phyloP scores from a whole-genome alignment of 2,888 invertebrate species.

The Lasioglossum morio region DNA sequence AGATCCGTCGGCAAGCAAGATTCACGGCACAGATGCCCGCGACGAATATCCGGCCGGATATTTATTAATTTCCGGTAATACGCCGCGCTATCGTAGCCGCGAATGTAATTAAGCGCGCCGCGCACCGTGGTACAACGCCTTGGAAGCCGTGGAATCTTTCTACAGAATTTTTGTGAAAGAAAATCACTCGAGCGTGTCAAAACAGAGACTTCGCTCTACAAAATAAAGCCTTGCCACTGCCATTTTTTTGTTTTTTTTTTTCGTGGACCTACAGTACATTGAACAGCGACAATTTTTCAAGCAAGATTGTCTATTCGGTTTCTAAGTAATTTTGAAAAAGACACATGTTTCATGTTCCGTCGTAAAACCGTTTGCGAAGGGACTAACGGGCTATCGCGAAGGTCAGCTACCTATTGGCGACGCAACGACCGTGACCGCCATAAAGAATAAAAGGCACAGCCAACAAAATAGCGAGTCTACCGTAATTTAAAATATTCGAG shows the following conservation, averaged over 20 bases:
- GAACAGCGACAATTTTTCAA: neutral
- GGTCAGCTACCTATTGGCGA: too few relatives aligned
- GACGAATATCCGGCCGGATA: conserved; percentile 60
- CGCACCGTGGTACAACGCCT: neutral
- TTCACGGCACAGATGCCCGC: conserved; percentile 37
- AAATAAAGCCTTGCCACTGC: neutral
- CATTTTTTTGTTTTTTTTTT: too few relatives aligned
- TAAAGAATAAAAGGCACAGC: too few relatives aligned
- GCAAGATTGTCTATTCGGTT: neutral
- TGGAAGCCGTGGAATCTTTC: conserved; percentile 31
- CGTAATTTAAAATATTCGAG: too few relatives aligned
- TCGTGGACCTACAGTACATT: neutral
- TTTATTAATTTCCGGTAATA: conserved; percentile 66
- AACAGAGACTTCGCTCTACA: neutral
- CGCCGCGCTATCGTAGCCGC: neutral
- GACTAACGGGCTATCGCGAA: too few relatives aligned
- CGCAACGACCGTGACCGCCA: too few relatives aligned
- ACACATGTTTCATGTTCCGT: too few relatives aligned
- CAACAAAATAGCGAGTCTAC: too few relatives aligned
- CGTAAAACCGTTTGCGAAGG: too few relatives aligned
- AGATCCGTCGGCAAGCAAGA: conserved; percentile 23
- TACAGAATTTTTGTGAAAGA: neutral
- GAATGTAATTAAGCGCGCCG: conserved; percentile 49
- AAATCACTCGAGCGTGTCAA: neutral
- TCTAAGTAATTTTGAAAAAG: too few relatives aligned